Conservation (phyloP, 1,140 invertebrate species). For the Plodia interpunctella region DNA sequence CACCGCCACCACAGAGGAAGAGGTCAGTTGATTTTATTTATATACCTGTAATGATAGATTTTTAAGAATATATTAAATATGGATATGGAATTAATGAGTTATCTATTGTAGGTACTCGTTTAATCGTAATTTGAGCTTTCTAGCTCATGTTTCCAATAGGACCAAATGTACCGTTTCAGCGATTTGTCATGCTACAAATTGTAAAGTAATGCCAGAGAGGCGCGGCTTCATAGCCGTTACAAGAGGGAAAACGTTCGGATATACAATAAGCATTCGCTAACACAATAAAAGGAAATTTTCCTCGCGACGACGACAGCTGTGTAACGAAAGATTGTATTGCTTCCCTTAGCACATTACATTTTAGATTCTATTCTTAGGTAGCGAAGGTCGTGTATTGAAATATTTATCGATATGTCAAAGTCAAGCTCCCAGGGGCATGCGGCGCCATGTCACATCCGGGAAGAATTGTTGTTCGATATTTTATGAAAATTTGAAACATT, state of each 20-base stretch:
- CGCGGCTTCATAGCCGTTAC: slow-evolving; percentile 37
- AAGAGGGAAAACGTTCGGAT: slow-evolving; percentile 56
- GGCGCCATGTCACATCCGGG: slow-evolving; percentile 36
- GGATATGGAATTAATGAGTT: no score
- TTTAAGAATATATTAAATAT: no score
- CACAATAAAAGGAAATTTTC: slow-evolving; percentile 67
- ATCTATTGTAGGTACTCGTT: no score
- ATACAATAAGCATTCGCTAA: slow-evolving; percentile 66
- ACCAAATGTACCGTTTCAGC: slow-evolving; percentile 48
- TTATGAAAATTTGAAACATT: slow-evolving; percentile 6
- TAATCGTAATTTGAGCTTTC: no score
- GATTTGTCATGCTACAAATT: slow-evolving; percentile 58
- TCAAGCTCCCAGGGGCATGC: slow-evolving; percentile 25
- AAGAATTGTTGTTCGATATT: slow-evolving; percentile 16
- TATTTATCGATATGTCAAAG: slow-evolving; percentile 28
- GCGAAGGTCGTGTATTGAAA: slow-evolving; percentile 25
- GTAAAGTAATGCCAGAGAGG: slow-evolving; percentile 47
- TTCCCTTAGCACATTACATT: slow-evolving; percentile 28
- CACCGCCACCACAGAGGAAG: slow-evolving; percentile 93
- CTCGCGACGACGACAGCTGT: slow-evolving; percentile 37
- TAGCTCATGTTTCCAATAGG: slow-evolving; percentile 28
- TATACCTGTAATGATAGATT: not conserved
- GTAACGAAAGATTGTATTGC: slow-evolving; percentile 46
- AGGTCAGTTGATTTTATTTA: slow-evolving; percentile 80
- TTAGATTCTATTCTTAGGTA: slow-evolving; percentile 31